Evolutionary conservation across 1,140 invertebrate species (phyloP).

Genomic region (Drosophila busckii): DNA sequence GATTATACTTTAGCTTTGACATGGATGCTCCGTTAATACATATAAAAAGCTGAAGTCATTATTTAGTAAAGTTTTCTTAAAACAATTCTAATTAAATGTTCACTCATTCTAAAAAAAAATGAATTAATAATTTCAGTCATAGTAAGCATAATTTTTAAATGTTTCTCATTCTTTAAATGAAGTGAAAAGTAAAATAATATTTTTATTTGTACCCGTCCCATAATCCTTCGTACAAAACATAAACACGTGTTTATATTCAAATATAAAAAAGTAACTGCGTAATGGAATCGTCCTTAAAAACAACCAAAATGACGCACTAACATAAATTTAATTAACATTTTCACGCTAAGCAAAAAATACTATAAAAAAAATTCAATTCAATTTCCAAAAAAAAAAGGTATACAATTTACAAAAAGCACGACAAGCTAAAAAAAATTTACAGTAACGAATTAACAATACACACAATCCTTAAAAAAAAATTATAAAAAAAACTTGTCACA

Average conservation of each 20-base stretch:
- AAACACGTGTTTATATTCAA: conserved; percentile 44
- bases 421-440: conserved; percentile 27
- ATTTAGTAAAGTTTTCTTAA: too few relatives aligned
- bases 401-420: conserved; percentile 18
- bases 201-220: too few relatives aligned
- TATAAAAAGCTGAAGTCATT: too few relatives aligned
- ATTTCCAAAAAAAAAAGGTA: conserved; percentile 12
- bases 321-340: conserved; percentile 67
- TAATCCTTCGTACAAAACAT: too few relatives aligned
- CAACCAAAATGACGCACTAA: conserved; percentile 53
- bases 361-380: conserved; percentile 30
- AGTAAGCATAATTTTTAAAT: neutral
- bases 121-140: too few relatives aligned
- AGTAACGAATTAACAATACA: conserved; percentile 49
- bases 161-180: neutral
- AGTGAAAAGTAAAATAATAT: neutral
- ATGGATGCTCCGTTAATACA: too few relatives aligned
- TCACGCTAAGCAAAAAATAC: conserved; percentile 27
- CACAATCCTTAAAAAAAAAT: conserved; percentile 31
- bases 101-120: too few relatives aligned
- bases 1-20: too few relatives aligned
- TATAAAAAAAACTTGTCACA: conserved; percentile 60
- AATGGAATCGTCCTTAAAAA: conserved; percentile 20
- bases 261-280: conserved; percentile 43
- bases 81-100: too few relatives aligned